Conservation (phyloP, 2,888 invertebrate species). For the Nemurella pictetii region DNA sequence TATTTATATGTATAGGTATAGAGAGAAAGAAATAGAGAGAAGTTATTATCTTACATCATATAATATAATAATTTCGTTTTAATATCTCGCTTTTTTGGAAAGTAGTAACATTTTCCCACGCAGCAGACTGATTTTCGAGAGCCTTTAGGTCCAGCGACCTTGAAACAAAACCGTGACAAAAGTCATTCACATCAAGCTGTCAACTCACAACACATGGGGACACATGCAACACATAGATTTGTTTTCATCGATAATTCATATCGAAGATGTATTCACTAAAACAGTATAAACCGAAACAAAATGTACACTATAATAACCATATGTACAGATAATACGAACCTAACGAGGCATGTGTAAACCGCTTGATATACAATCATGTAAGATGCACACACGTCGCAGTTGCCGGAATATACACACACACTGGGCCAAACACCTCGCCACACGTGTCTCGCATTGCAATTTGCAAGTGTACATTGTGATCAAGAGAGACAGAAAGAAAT, state of each 20-base stretch:
- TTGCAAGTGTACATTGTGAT: neutral
- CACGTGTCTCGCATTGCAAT: neutral
- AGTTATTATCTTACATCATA: neutral
- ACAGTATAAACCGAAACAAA: neutral
- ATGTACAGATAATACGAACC: neutral
- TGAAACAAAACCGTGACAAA: neutral
- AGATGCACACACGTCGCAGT: neutral
- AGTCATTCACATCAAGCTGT: neutral
- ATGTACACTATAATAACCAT: neutral
- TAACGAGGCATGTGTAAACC: neutral
- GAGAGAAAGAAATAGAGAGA: neutral
- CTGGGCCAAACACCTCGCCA: neutral
- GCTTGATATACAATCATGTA: neutral
- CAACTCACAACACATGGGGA: neutral
- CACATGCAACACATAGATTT: neutral
- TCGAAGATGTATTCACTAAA: neutral
- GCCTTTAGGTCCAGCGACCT: neutral
- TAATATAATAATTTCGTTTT: neutral
- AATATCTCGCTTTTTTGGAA: neutral
- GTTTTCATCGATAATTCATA: neutral
- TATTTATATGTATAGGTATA: neutral
- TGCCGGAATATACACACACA: neutral
- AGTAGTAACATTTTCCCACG: neutral
- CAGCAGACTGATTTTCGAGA: neutral
- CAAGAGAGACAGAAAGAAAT: constrained; percentile 17